These are phyloP conservation scores for Pipistrellus pygmaeus DNA, from an alignment of 2,797 vertebrate genomes.

Conservation along the genomic window DNA sequence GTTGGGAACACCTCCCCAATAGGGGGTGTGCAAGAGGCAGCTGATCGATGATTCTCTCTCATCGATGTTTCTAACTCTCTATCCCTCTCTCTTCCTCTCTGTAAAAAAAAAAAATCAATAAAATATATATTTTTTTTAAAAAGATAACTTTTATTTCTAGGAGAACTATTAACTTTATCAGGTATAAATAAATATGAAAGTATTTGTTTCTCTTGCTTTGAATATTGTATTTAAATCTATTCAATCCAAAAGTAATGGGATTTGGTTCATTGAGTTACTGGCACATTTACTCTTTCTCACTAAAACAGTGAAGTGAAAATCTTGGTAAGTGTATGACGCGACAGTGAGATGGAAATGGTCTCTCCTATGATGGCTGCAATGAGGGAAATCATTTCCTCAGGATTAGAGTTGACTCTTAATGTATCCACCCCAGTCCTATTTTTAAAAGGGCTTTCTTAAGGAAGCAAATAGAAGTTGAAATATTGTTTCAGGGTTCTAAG, in stretches of 20 bases:
- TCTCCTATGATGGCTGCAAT: not conserved
- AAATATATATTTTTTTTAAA: not conserved
- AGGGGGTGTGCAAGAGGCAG: no score
- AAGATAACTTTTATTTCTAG: constrained; percentile 55
- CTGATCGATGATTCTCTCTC: no score
- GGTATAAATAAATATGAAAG: not conserved
- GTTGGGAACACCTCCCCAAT: no score
- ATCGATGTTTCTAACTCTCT: no score
- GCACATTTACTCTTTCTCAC: constrained; percentile 7
- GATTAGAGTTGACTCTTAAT: not conserved
- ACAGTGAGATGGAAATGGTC: not conserved
- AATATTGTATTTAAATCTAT: constrained; percentile 54
- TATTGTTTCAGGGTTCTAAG: not conserved
- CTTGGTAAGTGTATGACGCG: not conserved
- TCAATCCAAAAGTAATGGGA: constrained; percentile 31
- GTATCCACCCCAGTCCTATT: not conserved
- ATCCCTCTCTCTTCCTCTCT: no score
- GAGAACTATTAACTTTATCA: constrained; percentile 44
- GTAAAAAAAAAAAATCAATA: no score
- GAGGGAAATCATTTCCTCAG: constrained; percentile 32
- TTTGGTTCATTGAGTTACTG: constrained; percentile 42
- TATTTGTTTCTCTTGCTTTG: not conserved
- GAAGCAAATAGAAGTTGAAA: constrained; percentile 21
- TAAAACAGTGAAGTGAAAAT: constrained; percentile 55
- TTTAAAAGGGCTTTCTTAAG: not conserved